phyloP scores from a whole-genome alignment of 2,888 invertebrate species.

The Beris morrisii region DNA sequence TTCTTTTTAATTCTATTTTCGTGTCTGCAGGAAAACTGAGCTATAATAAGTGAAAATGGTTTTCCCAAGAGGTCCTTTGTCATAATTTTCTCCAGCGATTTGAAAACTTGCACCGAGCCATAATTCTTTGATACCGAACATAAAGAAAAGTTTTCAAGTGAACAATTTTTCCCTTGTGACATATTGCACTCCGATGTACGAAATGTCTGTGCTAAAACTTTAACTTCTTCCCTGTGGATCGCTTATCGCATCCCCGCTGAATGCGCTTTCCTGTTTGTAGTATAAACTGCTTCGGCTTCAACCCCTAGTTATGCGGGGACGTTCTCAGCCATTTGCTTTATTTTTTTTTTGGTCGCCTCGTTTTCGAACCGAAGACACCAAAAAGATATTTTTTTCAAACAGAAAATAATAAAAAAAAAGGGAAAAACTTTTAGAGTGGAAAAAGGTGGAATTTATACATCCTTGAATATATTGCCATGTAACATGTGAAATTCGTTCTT shows the following conservation, averaged over 20 bases:
- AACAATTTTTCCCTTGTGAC: conserved; percentile 27
- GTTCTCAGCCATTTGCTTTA: no score
- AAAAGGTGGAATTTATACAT: no score
- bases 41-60: conserved; percentile 22
- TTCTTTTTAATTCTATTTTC: no score
- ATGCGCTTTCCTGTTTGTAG: conserved; percentile 3
- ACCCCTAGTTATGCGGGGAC: neutral
- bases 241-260: conserved; percentile 2
- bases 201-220: neutral
- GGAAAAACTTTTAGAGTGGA: no score
- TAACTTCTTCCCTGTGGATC: neutral
- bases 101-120: conserved; percentile 3
- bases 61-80: conserved; percentile 24
- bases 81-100: conserved; percentile 19
- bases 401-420: no score
- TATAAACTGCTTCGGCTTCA: neutral
- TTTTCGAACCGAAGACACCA: no score
- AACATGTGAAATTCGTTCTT: no score
- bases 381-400: no score
- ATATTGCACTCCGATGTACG: conserved; percentile 19
- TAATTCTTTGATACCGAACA: conserved; percentile 20
- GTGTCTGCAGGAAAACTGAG: neutral
- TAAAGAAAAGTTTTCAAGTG: conserved; percentile 21
- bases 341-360: no score
- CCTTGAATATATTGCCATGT: conserved; percentile 15